Evolutionary conservation across 2,888 invertebrate genomes (phyloP).

Genomic region (Acanthopleura granulata): DNA sequence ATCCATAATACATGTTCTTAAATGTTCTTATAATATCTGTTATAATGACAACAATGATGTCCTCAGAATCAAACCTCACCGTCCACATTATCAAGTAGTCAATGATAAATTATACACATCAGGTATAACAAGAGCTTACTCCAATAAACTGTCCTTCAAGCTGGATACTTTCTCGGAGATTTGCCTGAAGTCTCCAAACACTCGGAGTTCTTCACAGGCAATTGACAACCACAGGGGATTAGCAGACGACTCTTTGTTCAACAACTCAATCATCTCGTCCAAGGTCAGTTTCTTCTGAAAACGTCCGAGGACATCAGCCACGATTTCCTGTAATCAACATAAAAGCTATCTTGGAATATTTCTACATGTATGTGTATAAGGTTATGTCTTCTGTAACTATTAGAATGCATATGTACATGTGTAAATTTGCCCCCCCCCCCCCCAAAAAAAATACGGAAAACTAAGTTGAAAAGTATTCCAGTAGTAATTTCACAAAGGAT

Average conservation of each 20-base stretch:
- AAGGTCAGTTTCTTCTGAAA: slow-evolving; percentile 29
- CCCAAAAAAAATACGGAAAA: too few relatives aligned
- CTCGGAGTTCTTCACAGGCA: slow-evolving; percentile 44
- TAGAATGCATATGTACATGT: too few relatives aligned
- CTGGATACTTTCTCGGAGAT: slow-evolving; percentile 29
- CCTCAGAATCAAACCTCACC: too few relatives aligned
- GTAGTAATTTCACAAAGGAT: too few relatives aligned
- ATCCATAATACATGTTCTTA: too few relatives aligned
- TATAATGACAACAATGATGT: too few relatives aligned
- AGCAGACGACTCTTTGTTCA: slow-evolving; percentile 34
- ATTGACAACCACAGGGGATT: slow-evolving; percentile 46
- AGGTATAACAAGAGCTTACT: slow-evolving; percentile 26
- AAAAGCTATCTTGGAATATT: too few relatives aligned
- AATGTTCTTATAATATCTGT: too few relatives aligned
- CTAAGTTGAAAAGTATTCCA: too few relatives aligned
- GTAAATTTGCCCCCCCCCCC: too few relatives aligned
- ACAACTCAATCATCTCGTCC: slow-evolving; percentile 34
- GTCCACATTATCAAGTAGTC: background rate
- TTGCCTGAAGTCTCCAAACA: slow-evolving; percentile 29
- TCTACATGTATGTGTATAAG: too few relatives aligned
- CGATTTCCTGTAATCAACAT: slow-evolving; percentile 28
- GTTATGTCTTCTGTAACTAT: too few relatives aligned
- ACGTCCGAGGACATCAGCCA: slow-evolving; percentile 27
- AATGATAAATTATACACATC: background rate
- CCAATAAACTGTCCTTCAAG: slow-evolving; percentile 34